Percentiles rank a stretch among this genome's conserved stretches.
Evolutionary conservation across 2,888 invertebrate species (phyloP).

Genomic region (Tolmerus cingulatus): DNA sequence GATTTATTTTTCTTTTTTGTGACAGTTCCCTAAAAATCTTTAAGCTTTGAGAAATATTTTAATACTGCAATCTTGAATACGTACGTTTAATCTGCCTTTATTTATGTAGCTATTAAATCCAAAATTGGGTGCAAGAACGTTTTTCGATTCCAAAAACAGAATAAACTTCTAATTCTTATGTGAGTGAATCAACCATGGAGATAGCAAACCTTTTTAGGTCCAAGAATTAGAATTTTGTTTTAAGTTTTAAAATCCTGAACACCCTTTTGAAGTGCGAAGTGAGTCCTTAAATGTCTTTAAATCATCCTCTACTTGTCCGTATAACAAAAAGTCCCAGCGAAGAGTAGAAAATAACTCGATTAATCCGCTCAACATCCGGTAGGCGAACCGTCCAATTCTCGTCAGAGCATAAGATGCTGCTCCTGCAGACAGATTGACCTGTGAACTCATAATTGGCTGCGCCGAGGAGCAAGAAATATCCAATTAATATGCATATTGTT

Average conservation of each 20-base stretch:
- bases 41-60: background rate
- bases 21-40: background rate
- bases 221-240: background rate
- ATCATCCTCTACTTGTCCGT: background rate
- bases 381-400: background rate
- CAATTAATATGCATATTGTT: constrained; percentile 45
- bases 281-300: too few species aligned
- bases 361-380: background rate
- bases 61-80: too few species aligned
- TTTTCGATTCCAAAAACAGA: too few species aligned
- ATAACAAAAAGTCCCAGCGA: background rate
- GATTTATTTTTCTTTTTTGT: background rate
- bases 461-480: background rate
- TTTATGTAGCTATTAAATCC: too few species aligned
- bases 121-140: too few species aligned
- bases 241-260: background rate
- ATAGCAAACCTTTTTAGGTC: too few species aligned
- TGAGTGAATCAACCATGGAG: too few species aligned
- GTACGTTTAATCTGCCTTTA: too few species aligned
- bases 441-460: background rate
- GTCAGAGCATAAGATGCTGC: background rate
- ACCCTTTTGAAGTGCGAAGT: too few species aligned
- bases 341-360: background rate
- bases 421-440: background rate
- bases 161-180: too few species aligned